phyloP scores from a whole-genome alignment of 2,888 invertebrate genomes.

The Lapara coniferarum region DNA sequence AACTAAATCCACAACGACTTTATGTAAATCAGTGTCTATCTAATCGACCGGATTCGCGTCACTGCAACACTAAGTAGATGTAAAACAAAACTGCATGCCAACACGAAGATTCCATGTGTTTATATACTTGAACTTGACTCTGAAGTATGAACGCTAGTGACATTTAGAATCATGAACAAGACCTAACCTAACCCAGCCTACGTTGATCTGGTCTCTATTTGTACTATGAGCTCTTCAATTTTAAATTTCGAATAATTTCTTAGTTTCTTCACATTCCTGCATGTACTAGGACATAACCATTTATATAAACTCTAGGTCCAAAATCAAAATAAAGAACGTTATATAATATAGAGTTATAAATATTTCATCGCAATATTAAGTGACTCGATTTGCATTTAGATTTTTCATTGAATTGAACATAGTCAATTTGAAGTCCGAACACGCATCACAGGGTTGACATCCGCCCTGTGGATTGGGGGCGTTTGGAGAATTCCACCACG shows the following conservation, averaged over 20 bases:
- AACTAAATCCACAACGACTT: constrained; percentile 50
- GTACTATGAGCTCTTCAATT: no score
- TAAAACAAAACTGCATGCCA: constrained; percentile 57
- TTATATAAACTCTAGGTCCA: no score
- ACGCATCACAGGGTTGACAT: constrained; percentile 7
- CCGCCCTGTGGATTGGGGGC: no score
- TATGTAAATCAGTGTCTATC: constrained; percentile 59
- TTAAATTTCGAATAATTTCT: not conserved
- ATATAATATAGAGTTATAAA: no score
- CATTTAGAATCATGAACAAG: constrained; percentile 38
- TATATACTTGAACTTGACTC: constrained; percentile 77
- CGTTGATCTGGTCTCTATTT: constrained; percentile 3
- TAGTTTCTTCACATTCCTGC: no score
- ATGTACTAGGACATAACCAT: no score
- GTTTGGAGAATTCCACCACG: no score
- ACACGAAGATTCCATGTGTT: constrained; percentile 55
- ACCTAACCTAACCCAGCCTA: constrained; percentile 23
- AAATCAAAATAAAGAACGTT: no score
- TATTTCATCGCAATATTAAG: not conserved
- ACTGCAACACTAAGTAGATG: constrained; percentile 54
- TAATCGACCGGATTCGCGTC: constrained; percentile 48
- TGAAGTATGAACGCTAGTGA: constrained; percentile 52
- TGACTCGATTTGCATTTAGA: not conserved
- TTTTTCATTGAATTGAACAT: not conserved
- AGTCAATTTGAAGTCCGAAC: not conserved